phyloP scores from a whole-genome alignment of 2,888 invertebrate species.

The Balanococcus diminutus region DNA sequence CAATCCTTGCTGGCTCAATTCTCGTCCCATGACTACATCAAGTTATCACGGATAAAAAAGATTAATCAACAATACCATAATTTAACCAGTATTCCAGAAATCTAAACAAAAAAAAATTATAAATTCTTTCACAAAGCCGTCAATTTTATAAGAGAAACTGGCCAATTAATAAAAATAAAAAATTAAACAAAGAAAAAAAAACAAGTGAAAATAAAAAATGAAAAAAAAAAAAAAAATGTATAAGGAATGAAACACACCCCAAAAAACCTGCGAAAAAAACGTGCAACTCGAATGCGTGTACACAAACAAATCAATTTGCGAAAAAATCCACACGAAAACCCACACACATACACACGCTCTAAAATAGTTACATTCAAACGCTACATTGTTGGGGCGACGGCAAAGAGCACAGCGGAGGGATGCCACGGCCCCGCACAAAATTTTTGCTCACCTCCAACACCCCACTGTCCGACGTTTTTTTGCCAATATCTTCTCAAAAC shows the following conservation, averaged over 20 bases:
- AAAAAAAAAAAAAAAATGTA: conserved; percentile 49
- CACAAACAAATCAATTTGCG: conserved; percentile 54
- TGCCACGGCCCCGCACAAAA: conserved; percentile 50
- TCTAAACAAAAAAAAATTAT: conserved; percentile 1
- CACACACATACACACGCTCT: conserved; percentile 54
- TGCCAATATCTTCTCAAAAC: conserved; percentile 32
- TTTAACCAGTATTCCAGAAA: conserved; percentile 26
- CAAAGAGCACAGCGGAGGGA: conserved; percentile 50
- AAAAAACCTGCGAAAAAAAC: conserved; percentile 52
- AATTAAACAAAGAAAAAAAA: conserved; percentile 48
- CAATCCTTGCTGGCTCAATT: not conserved
- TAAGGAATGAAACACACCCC: conserved; percentile 54
- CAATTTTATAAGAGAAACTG: conserved; percentile 22
- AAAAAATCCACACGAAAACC: conserved; percentile 51
- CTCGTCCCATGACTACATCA: conserved; percentile 36
- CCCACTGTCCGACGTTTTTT: conserved; percentile 28
- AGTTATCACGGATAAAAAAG: conserved; percentile 5
- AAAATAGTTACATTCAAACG: conserved; percentile 51
- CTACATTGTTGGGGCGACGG: conserved; percentile 50
- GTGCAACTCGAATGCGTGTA: conserved; percentile 54
- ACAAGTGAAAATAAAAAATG: conserved; percentile 36
- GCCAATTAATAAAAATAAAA: conserved; percentile 19
- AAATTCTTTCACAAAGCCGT: conserved; percentile 4
- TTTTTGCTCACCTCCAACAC: conserved; percentile 51
- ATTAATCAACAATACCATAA: conserved; percentile 35